These are phyloP conservation scores for Lordiphosa andalusiaca DNA, from an alignment of 2,888 invertebrate genomes.

Conservation along the genomic window DNA sequence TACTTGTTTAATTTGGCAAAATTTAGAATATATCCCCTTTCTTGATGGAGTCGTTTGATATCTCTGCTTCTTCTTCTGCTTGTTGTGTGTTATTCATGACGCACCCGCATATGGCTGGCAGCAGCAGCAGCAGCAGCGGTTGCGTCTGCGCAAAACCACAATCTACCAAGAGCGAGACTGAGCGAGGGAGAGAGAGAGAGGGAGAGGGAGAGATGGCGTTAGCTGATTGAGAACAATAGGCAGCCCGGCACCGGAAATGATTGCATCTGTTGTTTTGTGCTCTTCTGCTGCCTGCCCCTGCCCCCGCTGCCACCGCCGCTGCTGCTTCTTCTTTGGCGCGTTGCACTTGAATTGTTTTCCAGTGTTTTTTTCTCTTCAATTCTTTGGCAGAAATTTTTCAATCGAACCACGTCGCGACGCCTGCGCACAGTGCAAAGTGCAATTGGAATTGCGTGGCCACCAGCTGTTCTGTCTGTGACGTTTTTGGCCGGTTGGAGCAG, in stretches of 20 bases:
- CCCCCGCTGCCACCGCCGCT: conserved; percentile 18
- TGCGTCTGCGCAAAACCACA: conserved; percentile 18
- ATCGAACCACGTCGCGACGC: background rate
- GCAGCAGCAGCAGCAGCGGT: conserved; percentile 9
- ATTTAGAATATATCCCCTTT: background rate
- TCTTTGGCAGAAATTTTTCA: conserved; percentile 3
- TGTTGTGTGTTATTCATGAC: conserved; percentile 2
- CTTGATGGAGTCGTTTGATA: conserved; percentile 1
- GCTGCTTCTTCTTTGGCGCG: conserved; percentile 26
- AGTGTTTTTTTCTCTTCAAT: conserved; percentile 3
- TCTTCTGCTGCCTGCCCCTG: conserved; percentile 21
- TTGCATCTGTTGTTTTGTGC: conserved; percentile 66
- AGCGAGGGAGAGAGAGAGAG: conserved; percentile 1
- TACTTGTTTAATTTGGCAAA: too few relatives aligned
- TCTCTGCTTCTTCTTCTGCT: background rate
- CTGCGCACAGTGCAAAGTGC: conserved; percentile 5
- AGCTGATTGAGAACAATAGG: conserved; percentile 68
- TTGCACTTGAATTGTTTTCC: conserved; percentile 56
- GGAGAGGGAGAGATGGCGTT: conserved; percentile 54
- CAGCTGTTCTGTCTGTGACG: background rate
- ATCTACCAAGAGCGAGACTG: conserved; percentile 1
- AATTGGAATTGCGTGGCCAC: background rate
- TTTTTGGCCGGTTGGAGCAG: background rate
- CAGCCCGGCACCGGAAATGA: conserved; percentile 59
- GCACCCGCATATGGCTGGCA: conserved; percentile 14